These are phyloP conservation scores for Nothobranchius kuhntae DNA, from an alignment of 2,113 vertebrate genomes.

Conservation along the genomic window DNA sequence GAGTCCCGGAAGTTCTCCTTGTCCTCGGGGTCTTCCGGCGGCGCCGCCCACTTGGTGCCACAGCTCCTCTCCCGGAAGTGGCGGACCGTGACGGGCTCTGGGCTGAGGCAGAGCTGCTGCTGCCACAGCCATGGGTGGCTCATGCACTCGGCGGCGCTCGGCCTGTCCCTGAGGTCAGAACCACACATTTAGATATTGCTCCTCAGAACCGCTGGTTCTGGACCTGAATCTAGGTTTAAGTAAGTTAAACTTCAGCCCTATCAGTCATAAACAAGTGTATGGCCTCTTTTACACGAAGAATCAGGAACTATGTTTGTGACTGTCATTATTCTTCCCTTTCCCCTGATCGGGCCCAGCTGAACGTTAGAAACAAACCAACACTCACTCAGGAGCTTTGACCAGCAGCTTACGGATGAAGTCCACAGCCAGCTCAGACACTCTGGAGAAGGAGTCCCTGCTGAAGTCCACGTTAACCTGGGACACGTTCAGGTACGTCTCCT, in stretches of 20 bases:
- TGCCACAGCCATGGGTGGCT: slow-evolving; percentile 91
- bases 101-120: slow-evolving; percentile 67
- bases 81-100: slow-evolving; percentile 64
- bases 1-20: slow-evolving; percentile 93
- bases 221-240: too few species aligned
- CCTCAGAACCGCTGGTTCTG: not conserved
- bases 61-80: slow-evolving; percentile 75
- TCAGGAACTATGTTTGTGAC: too few species aligned
- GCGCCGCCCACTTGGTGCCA: slow-evolving; percentile 76
- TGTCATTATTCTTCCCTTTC: too few species aligned
- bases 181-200: not conserved
- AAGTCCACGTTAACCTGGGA: slow-evolving; percentile 96
- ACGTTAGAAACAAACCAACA: slow-evolving; percentile 33
- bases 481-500: slow-evolving; percentile 97
- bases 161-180: slow-evolving; percentile 82
- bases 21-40: slow-evolving; percentile 82
- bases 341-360: too few species aligned
- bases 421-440: slow-evolving; percentile 88
- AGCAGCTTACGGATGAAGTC: slow-evolving; percentile 94
- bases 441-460: slow-evolving; percentile 86
- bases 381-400: slow-evolving; percentile 93
- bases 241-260: too few species aligned
- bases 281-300: too few species aligned
- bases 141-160: slow-evolving; percentile 88
- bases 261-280: too few species aligned